Conservation (phyloP, 2,888 invertebrate species). For the Trichopoda pennipes region DNA sequence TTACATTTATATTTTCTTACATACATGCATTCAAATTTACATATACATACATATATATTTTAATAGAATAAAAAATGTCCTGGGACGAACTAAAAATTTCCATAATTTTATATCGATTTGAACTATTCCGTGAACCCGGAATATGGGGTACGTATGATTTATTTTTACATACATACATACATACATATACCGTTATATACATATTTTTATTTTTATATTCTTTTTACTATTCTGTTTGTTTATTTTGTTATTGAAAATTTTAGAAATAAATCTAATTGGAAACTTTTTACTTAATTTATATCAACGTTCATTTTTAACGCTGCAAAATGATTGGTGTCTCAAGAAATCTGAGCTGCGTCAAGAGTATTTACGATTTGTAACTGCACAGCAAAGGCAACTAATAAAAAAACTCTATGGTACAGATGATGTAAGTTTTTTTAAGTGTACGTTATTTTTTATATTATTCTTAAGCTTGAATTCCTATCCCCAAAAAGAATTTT, state of each 20-base stretch:
- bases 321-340: slow-evolving; percentile 71
- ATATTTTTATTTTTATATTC: too few relatives aligned
- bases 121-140: slow-evolving; percentile 26
- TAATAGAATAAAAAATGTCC: slow-evolving; percentile 36
- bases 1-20: neutral
- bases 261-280: slow-evolving; percentile 74
- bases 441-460: neutral
- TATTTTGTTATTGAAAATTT: neutral
- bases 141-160: slow-evolving; percentile 41
- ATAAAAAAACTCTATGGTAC: slow-evolving; percentile 61
- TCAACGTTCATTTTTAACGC: slow-evolving; percentile 69
- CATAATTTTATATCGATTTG: neutral
- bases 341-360: slow-evolving; percentile 69
- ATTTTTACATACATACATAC: too few relatives aligned
- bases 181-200: neutral
- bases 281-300: slow-evolving; percentile 72
- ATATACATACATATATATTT: too few relatives aligned
- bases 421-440: slow-evolving; percentile 72
- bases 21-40: too few relatives aligned
- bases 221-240: neutral
- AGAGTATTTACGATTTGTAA: slow-evolving; percentile 68
- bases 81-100: slow-evolving; percentile 40
- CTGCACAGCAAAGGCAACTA: neutral
- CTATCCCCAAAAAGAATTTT: too few relatives aligned
- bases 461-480: too few relatives aligned